Conservation (phyloP, 2,888 invertebrate genomes). For the Alcis repandata region DNA sequence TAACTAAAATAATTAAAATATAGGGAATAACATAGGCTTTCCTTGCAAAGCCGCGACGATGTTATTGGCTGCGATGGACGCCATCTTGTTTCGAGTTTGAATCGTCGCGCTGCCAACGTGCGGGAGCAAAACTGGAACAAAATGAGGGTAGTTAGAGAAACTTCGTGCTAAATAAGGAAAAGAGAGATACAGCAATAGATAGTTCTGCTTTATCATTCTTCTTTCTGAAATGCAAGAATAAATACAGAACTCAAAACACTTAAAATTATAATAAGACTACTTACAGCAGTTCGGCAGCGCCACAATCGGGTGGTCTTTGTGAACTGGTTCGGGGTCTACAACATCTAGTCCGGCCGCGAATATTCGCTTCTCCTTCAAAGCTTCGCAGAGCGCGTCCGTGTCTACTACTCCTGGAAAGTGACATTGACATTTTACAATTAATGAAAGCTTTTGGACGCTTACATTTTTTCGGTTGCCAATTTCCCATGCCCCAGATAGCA, state of each 20-base stretch:
- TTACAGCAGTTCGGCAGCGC: conserved; percentile 93
- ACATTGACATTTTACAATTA: conserved; percentile 40
- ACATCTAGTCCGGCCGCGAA: conserved; percentile 97
- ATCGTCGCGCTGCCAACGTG: conserved; percentile 95
- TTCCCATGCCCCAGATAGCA: no score
- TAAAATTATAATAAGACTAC: no score
- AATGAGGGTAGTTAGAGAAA: conserved; percentile 6
- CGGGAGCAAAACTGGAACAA: conserved; percentile 90
- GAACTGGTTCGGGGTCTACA: conserved; percentile 94
- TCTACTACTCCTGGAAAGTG: conserved; percentile 86
- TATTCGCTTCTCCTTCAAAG: conserved; percentile 90
- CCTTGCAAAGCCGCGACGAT: conserved; percentile 90
- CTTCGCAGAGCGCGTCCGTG: conserved; percentile 92
- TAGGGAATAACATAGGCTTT: conserved; percentile 78
- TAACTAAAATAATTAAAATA: conserved; percentile 32
- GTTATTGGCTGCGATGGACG: conserved; percentile 91
- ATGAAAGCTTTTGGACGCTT: no score
- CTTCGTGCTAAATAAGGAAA: background rate
- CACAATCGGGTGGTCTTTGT: conserved; percentile 90
- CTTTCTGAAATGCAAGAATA: no score
- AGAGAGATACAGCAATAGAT: no score
- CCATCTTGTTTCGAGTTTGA: conserved; percentile 92
- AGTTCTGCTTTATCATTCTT: no score
- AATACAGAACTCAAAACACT: no score
- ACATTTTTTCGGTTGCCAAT: no score